Percentiles rank a stretch among this genome's conserved stretches.
These are phyloP conservation scores for Gymnodraco acuticeps DNA, from an alignment of 2,797 vertebrate genomes.

Conservation along the genomic window DNA sequence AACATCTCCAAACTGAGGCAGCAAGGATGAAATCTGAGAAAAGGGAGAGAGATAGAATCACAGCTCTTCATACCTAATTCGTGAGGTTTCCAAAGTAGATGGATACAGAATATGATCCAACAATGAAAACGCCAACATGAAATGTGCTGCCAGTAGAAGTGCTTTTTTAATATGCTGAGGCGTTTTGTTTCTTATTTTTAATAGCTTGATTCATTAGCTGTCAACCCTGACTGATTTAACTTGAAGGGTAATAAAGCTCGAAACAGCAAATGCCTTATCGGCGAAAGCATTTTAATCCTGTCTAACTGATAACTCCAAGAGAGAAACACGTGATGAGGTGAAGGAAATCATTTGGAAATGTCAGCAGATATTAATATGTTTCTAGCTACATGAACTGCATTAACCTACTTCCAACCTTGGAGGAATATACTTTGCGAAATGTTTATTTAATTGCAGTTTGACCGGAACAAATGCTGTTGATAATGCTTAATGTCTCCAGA, in stretches of 20 bases:
- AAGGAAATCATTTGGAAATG: conserved; percentile 28
- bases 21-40: conserved; percentile 15
- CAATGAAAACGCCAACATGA: conserved; percentile 1
- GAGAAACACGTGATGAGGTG: background rate
- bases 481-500: conserved; percentile 12
- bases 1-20: conserved; percentile 34
- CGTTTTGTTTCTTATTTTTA: conserved; percentile 19
- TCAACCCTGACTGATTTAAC: conserved; percentile 23
- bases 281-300: conserved; percentile 9
- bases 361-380: conserved; percentile 16
- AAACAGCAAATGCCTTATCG: background rate
- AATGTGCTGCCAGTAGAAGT: conserved; percentile 11
- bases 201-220: conserved; percentile 22
- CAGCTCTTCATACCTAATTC: conserved; percentile 31
- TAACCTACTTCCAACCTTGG: conserved; percentile 1
- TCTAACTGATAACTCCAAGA: background rate
- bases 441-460: background rate
- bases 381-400: conserved; percentile 10
- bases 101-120: conserved; percentile 23
- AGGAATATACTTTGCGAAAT: background rate
- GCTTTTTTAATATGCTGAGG: background rate
- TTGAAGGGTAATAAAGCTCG: conserved; percentile 33
- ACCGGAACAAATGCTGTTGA: background rate
- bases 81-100: conserved; percentile 13
- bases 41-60: conserved; percentile 31